Evolutionary conservation across 2,113 vertebrate species (phyloP), one percentile per base, ranked within the genome.

Genomic region (Erythrocebus patas): DNA sequence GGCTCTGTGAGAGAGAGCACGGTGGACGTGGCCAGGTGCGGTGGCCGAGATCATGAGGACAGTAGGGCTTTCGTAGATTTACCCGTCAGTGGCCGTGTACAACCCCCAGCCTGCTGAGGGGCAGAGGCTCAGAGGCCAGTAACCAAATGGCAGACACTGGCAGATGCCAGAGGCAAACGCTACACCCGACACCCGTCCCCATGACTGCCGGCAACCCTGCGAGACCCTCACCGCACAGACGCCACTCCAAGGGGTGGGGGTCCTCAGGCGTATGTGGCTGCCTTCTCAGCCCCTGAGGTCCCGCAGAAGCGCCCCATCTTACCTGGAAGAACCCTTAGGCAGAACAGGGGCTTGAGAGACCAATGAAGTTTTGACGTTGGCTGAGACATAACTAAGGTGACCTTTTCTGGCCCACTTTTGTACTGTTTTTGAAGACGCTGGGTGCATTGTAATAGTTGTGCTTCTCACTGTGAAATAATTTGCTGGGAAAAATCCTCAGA

Each of bases 121-220:
- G 32, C 61, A 11, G 79, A 78, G 70, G 30, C 50, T 40, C 27
- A 35, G 25, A 55, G 82, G n/a, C 10, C n/a, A 14, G 17, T 8
- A 25, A 35, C 18, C 20, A 25, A 13, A 30, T 43, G 30, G 11
- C 27, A 16, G 43, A 40, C 2, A 45, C 8, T 5, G 3, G 32
- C 11, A 13, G 40, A 9, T 80, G 50, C 14, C 75, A 3, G 40
- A 6, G 66, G 48, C 25, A 64, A 32, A 20, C 12, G 8, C 11
- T 6, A 55, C n/a, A 6, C 23, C 13, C 0, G 16, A 1, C 14
- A 16, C 14, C 43, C 5, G n/a, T 55, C 14, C 20, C 48, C 30
- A 35, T 27, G 7, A 25, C 8, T 25, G 14, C n/a, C 6, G n/a
- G n/a, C 22, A 72, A 13, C 75, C 38, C 1, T 9, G 13, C 13